These are phyloP conservation scores for Melanophora roralis DNA, from an alignment of 2,888 invertebrate genomes.

Conservation along the genomic window DNA sequence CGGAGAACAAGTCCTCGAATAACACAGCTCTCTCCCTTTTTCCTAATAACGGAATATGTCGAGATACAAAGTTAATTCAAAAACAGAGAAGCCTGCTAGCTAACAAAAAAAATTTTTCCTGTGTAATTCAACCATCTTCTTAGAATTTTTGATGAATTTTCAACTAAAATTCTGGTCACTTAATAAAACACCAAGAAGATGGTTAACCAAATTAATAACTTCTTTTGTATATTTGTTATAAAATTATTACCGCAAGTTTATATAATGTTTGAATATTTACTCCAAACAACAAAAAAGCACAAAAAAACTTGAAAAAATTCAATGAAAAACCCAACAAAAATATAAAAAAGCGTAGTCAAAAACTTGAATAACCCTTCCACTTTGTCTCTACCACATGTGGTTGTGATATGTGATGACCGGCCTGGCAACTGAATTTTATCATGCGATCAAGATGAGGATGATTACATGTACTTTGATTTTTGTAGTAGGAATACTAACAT, in stretches of 20 bases:
- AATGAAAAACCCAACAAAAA: conserved; percentile 24
- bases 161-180: no score
- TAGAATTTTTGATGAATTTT: no score
- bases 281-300: conserved; percentile 7
- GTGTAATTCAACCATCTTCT: no score
- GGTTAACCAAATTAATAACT: no score
- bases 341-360: conserved; percentile 13
- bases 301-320: conserved; percentile 14
- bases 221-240: no score
- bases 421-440: conserved; percentile 41
- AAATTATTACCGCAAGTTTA: conserved; percentile 38
- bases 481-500: conserved; percentile 5
- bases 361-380: conserved; percentile 27
- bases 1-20: no score
- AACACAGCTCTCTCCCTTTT: no score
- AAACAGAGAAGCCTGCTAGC: no score
- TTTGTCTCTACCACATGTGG: conserved; percentile 34
- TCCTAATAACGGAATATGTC: no score
- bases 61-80: no score
- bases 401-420: conserved; percentile 5
- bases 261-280: conserved; percentile 52
- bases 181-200: no score
- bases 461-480: conserved; percentile 22
- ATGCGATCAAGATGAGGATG: conserved; percentile 43
- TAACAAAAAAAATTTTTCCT: no score